These are phyloP conservation scores for Mormyrus proboscirostris DNA, from an alignment of 2,797 vertebrate species.

Conservation along the genomic window DNA sequence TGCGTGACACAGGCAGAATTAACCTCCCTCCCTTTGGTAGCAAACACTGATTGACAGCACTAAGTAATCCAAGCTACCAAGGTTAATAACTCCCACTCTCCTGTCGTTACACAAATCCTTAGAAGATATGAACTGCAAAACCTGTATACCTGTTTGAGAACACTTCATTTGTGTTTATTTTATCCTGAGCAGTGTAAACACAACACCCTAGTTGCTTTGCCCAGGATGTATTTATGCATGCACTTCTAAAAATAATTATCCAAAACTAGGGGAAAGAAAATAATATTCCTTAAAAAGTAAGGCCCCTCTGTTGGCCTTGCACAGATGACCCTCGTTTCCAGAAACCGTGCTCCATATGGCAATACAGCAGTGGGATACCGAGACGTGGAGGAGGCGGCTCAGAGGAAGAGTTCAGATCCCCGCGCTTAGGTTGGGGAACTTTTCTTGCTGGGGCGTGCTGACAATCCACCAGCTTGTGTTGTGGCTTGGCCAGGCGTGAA, in stretches of 20 bases:
- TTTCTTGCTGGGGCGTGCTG: neutral
- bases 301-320: neutral
- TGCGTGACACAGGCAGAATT: neutral
- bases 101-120: neutral
- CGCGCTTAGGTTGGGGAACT: neutral
- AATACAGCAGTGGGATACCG: neutral
- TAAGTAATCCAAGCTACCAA: neutral
- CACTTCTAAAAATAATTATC: neutral
- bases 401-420: neutral
- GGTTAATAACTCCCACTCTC: neutral
- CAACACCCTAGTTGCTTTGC: neutral
- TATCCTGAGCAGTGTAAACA: neutral
- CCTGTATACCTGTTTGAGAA: neutral
- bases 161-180: neutral
- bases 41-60: neutral
- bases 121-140: neutral
- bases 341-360: neutral
- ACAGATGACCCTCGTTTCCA: neutral
- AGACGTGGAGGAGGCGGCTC: neutral
- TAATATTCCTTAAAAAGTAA: neutral
- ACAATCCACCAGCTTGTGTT: neutral
- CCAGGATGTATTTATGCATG: neutral
- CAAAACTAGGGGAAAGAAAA: neutral
- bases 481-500: neutral
- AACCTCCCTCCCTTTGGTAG: neutral